Conservation (phyloP, 2,888 invertebrate genomes). For the Oscheius sp. region DNA sequence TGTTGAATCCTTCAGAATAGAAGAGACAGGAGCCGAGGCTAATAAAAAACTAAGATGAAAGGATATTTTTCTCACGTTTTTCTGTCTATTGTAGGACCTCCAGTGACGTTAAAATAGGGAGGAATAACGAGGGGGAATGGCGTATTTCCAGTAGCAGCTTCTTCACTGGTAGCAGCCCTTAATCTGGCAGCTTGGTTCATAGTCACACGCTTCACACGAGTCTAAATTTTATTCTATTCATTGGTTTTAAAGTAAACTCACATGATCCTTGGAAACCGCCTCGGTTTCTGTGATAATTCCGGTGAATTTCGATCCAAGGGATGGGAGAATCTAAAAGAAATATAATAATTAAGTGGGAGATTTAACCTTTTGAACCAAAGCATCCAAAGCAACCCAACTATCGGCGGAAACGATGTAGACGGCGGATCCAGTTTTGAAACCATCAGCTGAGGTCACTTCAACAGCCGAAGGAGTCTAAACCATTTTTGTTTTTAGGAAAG, state of each 20-base stretch:
- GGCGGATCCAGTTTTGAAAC: constrained; percentile 35
- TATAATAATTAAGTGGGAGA: neutral
- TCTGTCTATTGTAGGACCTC: neutral
- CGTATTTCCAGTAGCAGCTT: neutral
- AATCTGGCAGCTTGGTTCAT: constrained; percentile 31
- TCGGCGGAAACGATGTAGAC: constrained; percentile 52
- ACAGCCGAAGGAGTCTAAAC: constrained; percentile 27
- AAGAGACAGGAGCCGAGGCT: constrained; percentile 42
- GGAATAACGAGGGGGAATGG: constrained; percentile 42
- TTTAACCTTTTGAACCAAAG: constrained; percentile 36
- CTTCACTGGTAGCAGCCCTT: neutral
- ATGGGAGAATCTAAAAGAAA: constrained; percentile 35
- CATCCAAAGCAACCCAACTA: constrained; percentile 48
- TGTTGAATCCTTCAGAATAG: constrained; percentile 54
- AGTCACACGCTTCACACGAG: constrained; percentile 53
- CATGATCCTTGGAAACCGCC: constrained; percentile 37
- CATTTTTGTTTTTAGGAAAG: neutral
- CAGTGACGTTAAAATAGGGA: constrained; percentile 27
- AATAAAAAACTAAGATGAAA: constrained; percentile 1
- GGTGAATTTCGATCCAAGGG: constrained; percentile 37
- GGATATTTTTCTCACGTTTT: neutral
- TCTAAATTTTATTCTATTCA: neutral
- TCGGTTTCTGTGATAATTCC: constrained; percentile 46
- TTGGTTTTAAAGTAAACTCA: neutral
- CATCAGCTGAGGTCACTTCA: constrained; percentile 36